Base-by-base conservation (phyloP, 2,888 invertebrate species). In the Baronia brevicornis region DNA sequence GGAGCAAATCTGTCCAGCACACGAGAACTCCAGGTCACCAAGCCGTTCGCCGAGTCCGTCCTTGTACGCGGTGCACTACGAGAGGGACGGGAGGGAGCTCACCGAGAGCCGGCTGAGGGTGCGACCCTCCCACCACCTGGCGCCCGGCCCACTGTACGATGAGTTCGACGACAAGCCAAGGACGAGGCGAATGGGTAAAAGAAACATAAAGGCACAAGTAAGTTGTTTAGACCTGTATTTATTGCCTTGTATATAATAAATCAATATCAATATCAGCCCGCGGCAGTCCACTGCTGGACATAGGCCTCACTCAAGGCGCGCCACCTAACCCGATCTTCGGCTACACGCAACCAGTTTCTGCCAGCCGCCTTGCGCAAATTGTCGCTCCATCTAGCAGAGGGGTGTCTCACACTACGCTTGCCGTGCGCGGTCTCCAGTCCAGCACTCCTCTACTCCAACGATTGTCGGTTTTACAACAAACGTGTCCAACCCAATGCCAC, bases 181-280 rank as follows among this genome's bases (percentile, higher is more conserved):
- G 11, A 68, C 87, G 0, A 86, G 90, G 46, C 87, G 91, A 50
- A 94, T 95, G 92, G 94, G 95, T 13, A 93, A 93, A 57, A 86
- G 95, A 37, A 96, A 96, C 66, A 94, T 96, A 40, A 96, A 95
- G 67, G 93, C 94, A 2, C 94, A 94, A 86, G 95, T 95, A 34
- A 31, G 36, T 33, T 5, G 17, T 17, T 18, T 6, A 9, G 9
- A 9, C 3, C 8, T 5, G n/a, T 5, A 7, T 15, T 9, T 15
- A 13, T 13, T 34, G 8, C 1, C 2, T 5, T 11, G 9, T 3
- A 27, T n/a, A n/a, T n/a, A n/a, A n/a, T n/a, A n/a, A n/a, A n/a
- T n/a, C n/a, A n/a, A n/a, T n/a, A n/a, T n/a, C n/a, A n/a, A n/a
- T n/a, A n/a, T n/a, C n/a, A n/a, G n/a, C n/a, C n/a, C n/a, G n/a